Percentiles rank a stretch among this genome's conserved stretches.
Conservation (phyloP, 2,797 vertebrate species). For the Propithecus perrieri region DNA sequence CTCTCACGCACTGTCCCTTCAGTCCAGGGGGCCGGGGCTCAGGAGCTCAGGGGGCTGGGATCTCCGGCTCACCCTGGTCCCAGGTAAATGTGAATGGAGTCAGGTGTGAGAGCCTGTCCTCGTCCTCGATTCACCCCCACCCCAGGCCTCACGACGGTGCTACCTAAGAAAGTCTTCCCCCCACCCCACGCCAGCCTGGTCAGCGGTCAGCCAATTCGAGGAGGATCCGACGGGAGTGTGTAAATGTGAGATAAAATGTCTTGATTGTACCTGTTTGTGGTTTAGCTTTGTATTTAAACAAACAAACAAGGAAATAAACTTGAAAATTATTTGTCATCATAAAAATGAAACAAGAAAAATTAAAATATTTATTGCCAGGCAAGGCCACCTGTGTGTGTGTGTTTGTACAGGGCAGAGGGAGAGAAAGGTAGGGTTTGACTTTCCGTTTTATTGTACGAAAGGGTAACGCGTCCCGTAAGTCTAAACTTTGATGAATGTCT, state of each 20-base stretch:
- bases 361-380: constrained; percentile 88
- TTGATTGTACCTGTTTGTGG: constrained; percentile 77
- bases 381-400: constrained; percentile 43
- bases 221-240: constrained; percentile 62
- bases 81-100: constrained; percentile 56
- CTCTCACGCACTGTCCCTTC: background rate
- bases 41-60: background rate
- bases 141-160: constrained; percentile 63
- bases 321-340: constrained; percentile 87
- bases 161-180: constrained; percentile 75
- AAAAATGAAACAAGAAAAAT: constrained; percentile 85
- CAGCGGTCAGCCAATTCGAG: constrained; percentile 47
- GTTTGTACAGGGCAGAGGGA: background rate
- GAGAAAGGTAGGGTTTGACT: background rate
- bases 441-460: background rate
- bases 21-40: background rate
- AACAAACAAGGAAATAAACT: constrained; percentile 81
- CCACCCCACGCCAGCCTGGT: constrained; percentile 42
- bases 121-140: background rate
- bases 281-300: constrained; percentile 87
- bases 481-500: background rate
- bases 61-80: background rate
- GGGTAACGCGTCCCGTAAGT: background rate
- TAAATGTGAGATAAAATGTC: constrained; percentile 63
- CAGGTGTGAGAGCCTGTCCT: background rate